Percentiles rank a stretch among this genome's conserved stretches.
phyloP scores from a whole-genome alignment of 1,140 invertebrate species.

The Ips nitidus region DNA sequence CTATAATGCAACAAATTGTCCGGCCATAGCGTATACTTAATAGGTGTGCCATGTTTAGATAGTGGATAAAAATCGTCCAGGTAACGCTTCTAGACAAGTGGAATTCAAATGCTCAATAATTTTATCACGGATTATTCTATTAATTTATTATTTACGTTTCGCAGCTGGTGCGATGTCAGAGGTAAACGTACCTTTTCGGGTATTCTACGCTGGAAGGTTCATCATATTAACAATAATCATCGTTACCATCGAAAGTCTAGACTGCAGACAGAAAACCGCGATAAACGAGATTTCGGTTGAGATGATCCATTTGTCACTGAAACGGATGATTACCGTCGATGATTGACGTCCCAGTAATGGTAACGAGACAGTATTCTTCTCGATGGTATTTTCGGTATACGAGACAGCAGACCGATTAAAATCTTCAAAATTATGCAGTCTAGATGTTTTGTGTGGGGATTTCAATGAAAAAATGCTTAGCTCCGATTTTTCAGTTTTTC shows the following conservation, averaged over 20 bases:
- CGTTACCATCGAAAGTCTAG: not conserved
- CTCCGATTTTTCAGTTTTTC: too few species aligned
- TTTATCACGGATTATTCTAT: not conserved
- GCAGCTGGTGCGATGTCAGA: not conserved
- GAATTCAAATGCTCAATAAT: conserved; percentile 19
- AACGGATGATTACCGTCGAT: conserved; percentile 3
- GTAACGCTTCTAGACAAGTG: conserved; percentile 19
- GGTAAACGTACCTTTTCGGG: too few species aligned
- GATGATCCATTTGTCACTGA: conserved; percentile 15
- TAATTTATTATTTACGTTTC: not conserved
- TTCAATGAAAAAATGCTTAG: too few species aligned
- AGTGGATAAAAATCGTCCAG: conserved; percentile 20
- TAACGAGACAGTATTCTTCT: conserved; percentile 15
- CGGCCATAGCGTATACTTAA: conserved; percentile 16
- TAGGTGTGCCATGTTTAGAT: conserved; percentile 26
- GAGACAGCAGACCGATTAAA: conserved; percentile 20
- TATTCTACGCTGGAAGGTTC: too few species aligned
- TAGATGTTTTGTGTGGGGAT: too few species aligned
- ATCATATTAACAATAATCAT: too few species aligned
- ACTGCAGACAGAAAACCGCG: not conserved
- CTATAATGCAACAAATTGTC: conserved; percentile 27
- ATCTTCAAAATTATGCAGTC: not conserved
- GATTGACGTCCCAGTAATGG: conserved; percentile 1
- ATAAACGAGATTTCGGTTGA: conserved; percentile 10
- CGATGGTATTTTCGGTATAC: conserved; percentile 9